Evolutionary conservation across 2,797 vertebrate genomes (phyloP), one percentile per base, ranked within the genome.

Genomic region (Channallabes apus): DNA sequence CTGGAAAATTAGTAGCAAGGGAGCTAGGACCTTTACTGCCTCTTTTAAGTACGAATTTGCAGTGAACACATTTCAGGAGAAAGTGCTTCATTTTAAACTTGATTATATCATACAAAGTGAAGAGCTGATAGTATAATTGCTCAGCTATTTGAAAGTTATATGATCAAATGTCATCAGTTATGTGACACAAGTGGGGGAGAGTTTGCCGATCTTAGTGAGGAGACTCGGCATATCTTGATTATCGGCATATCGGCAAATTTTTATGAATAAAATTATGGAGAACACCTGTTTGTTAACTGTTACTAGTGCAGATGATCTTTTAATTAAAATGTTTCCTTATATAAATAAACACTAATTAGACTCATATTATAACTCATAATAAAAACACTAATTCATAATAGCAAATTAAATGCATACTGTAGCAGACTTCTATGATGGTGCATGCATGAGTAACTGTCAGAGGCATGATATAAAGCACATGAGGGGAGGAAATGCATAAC

Each of bases 1-100:
- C 91, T 98, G 88, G 97, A 98, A 88, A 96, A 94, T 84, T 94
- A 93, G 29, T 98, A 96, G 97, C 98, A 91, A 94, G 97, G 96
- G 69, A 73, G 71, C 9, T 11, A 27, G 15, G 17, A 18, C 17
- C 29, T 67, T 32, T 67, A 67, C 69, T n/a, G 69, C 11, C 20
- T 24, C 35, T 41, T 72, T 41, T 12, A 35, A 3, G 17, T 20
- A 72, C 22, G 46, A 41, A 72, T 72, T 24, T 4, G 3, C 18
- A 14, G 20, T 20, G 46, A 24, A 72, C 32, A 24, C 68, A 24
- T 11, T 6, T 22, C 8, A 22, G 69, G 38, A 72, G 20, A 46
- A 46, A 72, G 4, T 46, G 69, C 11, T 72, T 12, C 14, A 71
- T 71, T 11, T 32, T 68, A 15, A 24, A 11, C 65, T 18, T 51